Base-by-base conservation (phyloP, 2,888 invertebrate genomes). In the Nesidiocoris tenuis region DNA sequence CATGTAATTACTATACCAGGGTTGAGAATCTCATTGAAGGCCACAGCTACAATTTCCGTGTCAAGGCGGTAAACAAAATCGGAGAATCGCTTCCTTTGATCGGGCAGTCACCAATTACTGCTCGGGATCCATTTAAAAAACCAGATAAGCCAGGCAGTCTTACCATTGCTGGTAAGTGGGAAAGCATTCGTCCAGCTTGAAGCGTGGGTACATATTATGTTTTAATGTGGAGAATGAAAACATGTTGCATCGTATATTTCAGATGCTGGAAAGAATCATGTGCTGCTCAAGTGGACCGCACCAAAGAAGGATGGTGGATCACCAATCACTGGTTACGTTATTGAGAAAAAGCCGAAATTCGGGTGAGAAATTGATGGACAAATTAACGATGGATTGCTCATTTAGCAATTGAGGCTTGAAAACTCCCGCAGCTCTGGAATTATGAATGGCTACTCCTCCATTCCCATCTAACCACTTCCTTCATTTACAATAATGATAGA, bases 181-280 rank as follows among this genome's bases (percentile, higher is more conserved):
- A 63, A n/a, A n/a, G n/a, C n/a, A n/a, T 61, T 61, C 18, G 65
- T 68, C n/a, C n/a, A n/a, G n/a, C n/a, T n/a, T n/a, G n/a, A n/a
- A n/a, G n/a, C 57, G 12, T 12, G 12, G 7, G 9, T 67, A 61
- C 12, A 16, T 7, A 18, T 67, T 61, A 61, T 61, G 9, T 67
- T 16, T 61, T 16, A 25, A n/a, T n/a, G n/a, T n/a, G n/a, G n/a
- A n/a, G n/a, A n/a, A n/a, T n/a, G n/a, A n/a, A n/a, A n/a, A n/a
- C n/a, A n/a, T n/a, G n/a, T n/a, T n/a, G n/a, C n/a, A n/a, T n/a
- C n/a, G n/a, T n/a, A n/a, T 19, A 12, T 57, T 59, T 21, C 76
- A 68, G 95, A 97, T 83, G 96, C 96, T 96, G 96, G 95, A 84
- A 96, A 95, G 82, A 93, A 96, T 84, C 95, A 94, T 82, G 96